Evolutionary conservation across 2,113 vertebrate genomes (phyloP).

Genomic region (Cephalopterus ornatus): DNA sequence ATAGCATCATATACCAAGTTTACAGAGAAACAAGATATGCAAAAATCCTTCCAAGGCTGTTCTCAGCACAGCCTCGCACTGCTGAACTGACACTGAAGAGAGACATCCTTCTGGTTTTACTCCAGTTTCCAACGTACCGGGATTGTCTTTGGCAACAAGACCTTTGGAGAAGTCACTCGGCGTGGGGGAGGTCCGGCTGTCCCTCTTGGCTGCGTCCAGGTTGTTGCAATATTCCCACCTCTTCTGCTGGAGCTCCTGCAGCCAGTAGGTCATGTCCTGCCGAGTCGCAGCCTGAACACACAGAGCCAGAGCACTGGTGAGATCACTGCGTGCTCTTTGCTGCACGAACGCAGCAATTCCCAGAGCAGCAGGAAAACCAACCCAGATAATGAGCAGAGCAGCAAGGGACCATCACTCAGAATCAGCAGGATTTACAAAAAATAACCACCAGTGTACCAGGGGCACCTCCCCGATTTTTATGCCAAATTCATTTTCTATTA

Average conservation of each 20-base stretch:
- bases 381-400: not conserved
- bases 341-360: accelerated
- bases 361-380: not conserved
- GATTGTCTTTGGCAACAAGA: constrained; percentile 87
- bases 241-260: constrained; percentile 95
- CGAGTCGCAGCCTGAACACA: constrained; percentile 82
- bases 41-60: not conserved
- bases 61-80: not conserved
- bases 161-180: constrained; percentile 78
- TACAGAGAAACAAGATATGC: not conserved
- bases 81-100: not conserved
- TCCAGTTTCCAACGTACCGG: constrained; percentile 69
- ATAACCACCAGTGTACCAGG: not conserved
- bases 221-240: constrained; percentile 93
- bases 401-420: not conserved
- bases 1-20: not conserved
- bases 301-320: not conserved
- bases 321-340: not conserved
- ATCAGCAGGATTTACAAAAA: not conserved
- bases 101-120: not conserved
- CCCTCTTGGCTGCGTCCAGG: constrained; percentile 74
- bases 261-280: constrained; percentile 93
- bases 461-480: not conserved
- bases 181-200: constrained; percentile 78
- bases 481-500: not conserved